Conservation (phyloP, 1,140 invertebrate genomes). For the Odontomachus brunneus region DNA sequence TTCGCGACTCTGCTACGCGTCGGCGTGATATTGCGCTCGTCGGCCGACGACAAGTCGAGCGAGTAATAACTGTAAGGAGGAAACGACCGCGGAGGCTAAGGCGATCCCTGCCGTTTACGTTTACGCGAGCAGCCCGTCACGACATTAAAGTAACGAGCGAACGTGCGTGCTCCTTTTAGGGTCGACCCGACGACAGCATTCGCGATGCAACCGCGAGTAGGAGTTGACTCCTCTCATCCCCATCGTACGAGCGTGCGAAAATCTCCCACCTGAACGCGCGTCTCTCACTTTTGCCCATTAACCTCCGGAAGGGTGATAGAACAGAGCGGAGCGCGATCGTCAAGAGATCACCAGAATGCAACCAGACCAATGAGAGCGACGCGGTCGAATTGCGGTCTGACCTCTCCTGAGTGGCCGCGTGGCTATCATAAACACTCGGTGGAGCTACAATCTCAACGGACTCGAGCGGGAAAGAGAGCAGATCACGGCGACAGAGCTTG, state of each 20-base stretch:
- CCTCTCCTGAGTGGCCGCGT: conserved; percentile 22
- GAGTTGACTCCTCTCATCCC: too few relatives aligned
- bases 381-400: neutral
- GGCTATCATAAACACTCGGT: conserved; percentile 22
- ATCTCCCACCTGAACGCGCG: neutral
- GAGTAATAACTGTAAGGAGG: conserved; percentile 12
- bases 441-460: neutral
- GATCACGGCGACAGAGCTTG: conserved; percentile 41
- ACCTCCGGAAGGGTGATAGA: too few relatives aligned
- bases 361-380: too few relatives aligned
- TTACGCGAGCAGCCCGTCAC: neutral
- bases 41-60: conserved; percentile 65
- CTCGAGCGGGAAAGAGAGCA: neutral
- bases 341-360: too few relatives aligned
- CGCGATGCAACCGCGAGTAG: neutral
- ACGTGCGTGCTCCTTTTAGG: neutral
- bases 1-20: conserved; percentile 13
- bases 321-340: too few relatives aligned
- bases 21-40: conserved; percentile 42
- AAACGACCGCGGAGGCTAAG: neutral
- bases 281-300: conserved; percentile 41
- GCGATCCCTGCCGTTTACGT: neutral
- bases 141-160: neutral
- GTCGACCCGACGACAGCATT: neutral
- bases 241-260: too few relatives aligned